Evolutionary conservation across 2,113 vertebrate species (phyloP).

Genomic region (Rhynchopsitta pachyrhyncha): DNA sequence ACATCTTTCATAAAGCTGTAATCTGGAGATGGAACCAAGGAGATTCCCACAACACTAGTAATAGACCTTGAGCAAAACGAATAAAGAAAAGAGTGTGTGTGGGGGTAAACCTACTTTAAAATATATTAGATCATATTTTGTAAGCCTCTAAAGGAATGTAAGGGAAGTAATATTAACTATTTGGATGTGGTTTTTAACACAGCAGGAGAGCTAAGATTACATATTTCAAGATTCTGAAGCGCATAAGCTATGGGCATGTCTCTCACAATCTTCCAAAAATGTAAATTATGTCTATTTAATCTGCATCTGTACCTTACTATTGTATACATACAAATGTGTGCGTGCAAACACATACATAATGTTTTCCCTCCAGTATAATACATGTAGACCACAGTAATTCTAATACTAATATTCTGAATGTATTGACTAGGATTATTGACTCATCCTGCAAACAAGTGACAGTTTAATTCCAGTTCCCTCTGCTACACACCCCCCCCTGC

Average conservation of each 20-base stretch:
- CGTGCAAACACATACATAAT: neutral
- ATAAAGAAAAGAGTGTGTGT: neutral
- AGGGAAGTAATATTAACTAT: slow-evolving; percentile 12
- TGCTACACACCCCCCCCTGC: neutral
- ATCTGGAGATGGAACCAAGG: slow-evolving; percentile 18
- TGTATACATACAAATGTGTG: neutral
- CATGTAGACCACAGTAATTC: neutral
- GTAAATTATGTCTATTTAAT: neutral
- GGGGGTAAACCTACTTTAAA: neutral
- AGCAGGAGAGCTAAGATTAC: neutral
- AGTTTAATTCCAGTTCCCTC: neutral
- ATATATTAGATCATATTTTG: neutral
- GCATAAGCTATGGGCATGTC: neutral
- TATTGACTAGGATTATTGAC: neutral
- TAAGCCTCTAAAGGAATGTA: slow-evolving; percentile 32
- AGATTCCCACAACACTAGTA: neutral
- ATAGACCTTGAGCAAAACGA: neutral
- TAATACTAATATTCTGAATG: neutral
- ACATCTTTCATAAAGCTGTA: neutral
- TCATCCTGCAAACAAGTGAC: neutral
- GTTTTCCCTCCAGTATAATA: neutral
- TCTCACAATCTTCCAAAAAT: neutral
- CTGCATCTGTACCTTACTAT: neutral
- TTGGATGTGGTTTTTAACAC: neutral
- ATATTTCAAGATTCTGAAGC: slow-evolving; percentile 12